Conservation (phyloP, 2,888 invertebrate species). For the Troides oblongomaculatus region DNA sequence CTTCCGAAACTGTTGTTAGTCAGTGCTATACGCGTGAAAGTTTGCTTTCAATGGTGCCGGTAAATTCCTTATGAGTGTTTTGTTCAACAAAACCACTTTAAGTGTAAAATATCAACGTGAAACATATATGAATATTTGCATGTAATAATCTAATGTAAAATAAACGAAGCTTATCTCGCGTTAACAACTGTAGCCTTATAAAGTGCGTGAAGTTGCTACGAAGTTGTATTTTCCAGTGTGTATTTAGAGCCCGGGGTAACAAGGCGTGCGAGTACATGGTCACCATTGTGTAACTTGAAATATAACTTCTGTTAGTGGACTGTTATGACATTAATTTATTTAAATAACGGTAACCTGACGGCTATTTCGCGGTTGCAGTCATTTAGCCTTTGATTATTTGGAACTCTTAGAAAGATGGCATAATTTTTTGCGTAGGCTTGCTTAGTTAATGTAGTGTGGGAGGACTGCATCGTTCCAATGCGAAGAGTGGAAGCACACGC, state of each 20-base stretch:
- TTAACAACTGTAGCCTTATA: constrained; percentile 60
- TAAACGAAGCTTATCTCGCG: constrained; percentile 69
- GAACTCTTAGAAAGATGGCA: not conserved
- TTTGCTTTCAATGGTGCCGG: constrained; percentile 29
- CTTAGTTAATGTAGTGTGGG: constrained; percentile 12
- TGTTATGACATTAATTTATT: constrained; percentile 12
- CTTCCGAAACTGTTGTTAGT: not conserved
- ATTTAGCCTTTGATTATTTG: constrained; percentile 1
- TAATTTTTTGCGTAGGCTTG: not conserved
- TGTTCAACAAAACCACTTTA: not conserved
- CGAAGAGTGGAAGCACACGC: constrained; percentile 11
- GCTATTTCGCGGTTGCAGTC: constrained; percentile 10
- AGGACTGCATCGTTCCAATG: constrained; percentile 7
- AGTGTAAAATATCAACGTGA: constrained; percentile 35
- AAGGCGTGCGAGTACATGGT: not conserved
- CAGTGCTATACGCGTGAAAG: constrained; percentile 29
- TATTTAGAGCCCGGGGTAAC: not conserved
- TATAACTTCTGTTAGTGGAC: not conserved
- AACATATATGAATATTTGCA: constrained; percentile 42
- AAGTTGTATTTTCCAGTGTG: constrained; percentile 28
- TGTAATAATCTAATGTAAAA: constrained; percentile 58
- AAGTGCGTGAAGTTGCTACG: constrained; percentile 52
- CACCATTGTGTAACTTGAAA: not conserved
- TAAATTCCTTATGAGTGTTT: not conserved
- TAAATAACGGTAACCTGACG: constrained; percentile 14